A percentile compares a stretch with the other conserved stretches of the same genome.
These are phyloP conservation scores for Trichomycterus rosablanca DNA, from an alignment of 2,113 vertebrate species.

Conservation along the genomic window DNA sequence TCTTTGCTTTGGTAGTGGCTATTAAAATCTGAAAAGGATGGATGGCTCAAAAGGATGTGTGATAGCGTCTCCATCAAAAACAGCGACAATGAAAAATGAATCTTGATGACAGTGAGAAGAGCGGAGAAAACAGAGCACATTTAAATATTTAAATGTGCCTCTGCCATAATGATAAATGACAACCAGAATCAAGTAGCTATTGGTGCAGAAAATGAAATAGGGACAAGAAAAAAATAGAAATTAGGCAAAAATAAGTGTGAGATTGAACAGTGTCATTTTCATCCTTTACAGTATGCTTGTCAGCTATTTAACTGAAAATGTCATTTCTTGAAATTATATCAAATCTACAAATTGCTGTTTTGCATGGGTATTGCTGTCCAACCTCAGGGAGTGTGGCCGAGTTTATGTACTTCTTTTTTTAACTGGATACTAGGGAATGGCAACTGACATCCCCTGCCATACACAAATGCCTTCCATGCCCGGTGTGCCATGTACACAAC, in stretches of 20 bases:
- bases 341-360: constrained; percentile 30
- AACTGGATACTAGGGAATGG: no score
- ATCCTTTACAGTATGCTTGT: constrained; percentile 44
- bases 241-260: constrained; percentile 43
- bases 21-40: constrained; percentile 76
- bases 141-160: constrained; percentile 73
- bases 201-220: constrained; percentile 77
- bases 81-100: constrained; percentile 70
- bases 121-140: constrained; percentile 62
- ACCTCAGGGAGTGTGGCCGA: background rate
- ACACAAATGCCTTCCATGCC: no score
- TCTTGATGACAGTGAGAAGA: constrained; percentile 62
- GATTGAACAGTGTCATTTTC: constrained; percentile 44
- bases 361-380: constrained; percentile 33
- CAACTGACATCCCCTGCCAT: no score
- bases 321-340: constrained; percentile 36
- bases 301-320: constrained; percentile 39
- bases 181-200: constrained; percentile 74
- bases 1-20: constrained; percentile 54
- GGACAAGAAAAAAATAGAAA: constrained; percentile 52
- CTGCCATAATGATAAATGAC: constrained; percentile 74
- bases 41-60: constrained; percentile 61
- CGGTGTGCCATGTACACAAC: no score
- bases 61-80: constrained; percentile 73
- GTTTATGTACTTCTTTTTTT: constrained; percentile 11